Evolutionary conservation across 2,888 invertebrate genomes (phyloP).

Genomic region (Microctonus hyperodae): DNA sequence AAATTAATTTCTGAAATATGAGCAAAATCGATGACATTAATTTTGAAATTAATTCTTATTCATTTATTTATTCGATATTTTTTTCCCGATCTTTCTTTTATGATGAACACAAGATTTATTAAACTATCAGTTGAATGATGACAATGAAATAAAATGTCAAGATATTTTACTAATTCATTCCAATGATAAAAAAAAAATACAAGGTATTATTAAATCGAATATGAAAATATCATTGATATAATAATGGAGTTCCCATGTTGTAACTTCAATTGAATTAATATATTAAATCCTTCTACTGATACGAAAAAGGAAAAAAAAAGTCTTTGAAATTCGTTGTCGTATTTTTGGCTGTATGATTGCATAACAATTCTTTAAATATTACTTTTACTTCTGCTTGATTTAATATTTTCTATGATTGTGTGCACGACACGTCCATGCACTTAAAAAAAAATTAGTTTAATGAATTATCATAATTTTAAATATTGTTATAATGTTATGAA

Average conservation of each 20-base stretch:
- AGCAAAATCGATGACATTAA: not conserved
- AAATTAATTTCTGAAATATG: not conserved
- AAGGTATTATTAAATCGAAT: not conserved
- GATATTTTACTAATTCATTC: not conserved
- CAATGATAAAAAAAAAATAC: not conserved
- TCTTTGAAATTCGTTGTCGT: not conserved
- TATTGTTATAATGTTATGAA: not conserved
- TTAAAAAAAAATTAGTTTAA: not conserved
- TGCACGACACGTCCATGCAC: not conserved
- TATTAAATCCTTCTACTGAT: not conserved
- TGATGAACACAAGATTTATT: not conserved
- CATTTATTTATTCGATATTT: not conserved
- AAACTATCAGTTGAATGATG: not conserved
- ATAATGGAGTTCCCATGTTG: conserved; percentile 14
- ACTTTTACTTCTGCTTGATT: conserved; percentile 5
- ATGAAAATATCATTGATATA: not conserved
- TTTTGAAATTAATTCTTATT: not conserved
- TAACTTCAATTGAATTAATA: not conserved
- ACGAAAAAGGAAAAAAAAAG: not conserved
- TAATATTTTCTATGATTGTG: conserved; percentile 8
- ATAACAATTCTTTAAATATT: not conserved
- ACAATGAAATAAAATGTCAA: not conserved
- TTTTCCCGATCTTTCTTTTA: too few species aligned
- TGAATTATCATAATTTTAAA: not conserved
- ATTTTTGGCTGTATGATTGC: not conserved